Percentiles rank a stretch among this genome's conserved stretches.
Conservation (phyloP, 2,113 vertebrate species). For the Clarias batrachus region DNA sequence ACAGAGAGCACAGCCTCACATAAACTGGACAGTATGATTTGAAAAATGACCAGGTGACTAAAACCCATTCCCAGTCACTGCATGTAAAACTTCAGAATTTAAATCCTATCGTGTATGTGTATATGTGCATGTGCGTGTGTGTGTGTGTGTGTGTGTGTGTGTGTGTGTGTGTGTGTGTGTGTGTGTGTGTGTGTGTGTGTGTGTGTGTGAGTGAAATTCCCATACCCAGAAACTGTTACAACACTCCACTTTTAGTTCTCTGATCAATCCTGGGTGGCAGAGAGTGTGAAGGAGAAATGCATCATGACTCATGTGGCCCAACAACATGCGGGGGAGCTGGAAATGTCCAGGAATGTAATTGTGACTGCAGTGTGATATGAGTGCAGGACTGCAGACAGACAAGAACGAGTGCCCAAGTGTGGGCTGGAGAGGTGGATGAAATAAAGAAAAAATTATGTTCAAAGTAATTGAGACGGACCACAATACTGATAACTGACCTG, state of each 20-base stretch:
- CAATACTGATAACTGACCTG: no score
- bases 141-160: no score
- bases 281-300: background rate
- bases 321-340: conserved; percentile 16
- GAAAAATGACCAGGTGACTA: background rate
- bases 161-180: no score
- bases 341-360: conserved; percentile 20
- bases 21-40: background rate
- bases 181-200: no score
- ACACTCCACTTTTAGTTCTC: background rate
- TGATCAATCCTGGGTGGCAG: background rate
- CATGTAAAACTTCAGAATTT: background rate
- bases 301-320: conserved; percentile 24
- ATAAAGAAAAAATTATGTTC: background rate
- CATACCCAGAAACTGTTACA: background rate
- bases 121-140: no score
- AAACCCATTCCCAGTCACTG: background rate
- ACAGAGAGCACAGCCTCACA: background rate
- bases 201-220: background rate
- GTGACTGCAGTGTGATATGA: conserved; percentile 20
- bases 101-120: background rate
- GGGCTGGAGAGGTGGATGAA: background rate
- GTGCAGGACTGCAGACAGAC: conserved; percentile 15
- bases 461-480: background rate
- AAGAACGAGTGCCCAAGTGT: background rate